phyloP scores from a whole-genome alignment of 2,888 invertebrate species.

The Nyleta sp. region DNA sequence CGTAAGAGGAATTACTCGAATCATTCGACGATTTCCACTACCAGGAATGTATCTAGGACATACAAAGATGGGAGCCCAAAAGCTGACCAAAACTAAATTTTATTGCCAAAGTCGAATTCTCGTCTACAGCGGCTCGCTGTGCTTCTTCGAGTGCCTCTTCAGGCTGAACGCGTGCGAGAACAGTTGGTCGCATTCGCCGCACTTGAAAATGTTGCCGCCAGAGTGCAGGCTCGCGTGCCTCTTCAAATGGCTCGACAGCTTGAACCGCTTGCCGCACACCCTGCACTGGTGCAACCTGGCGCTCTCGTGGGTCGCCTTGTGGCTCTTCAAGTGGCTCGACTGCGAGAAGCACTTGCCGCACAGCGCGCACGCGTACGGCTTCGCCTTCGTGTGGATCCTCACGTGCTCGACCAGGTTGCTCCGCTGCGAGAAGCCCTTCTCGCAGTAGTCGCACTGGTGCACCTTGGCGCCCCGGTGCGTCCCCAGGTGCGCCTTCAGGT shows the following conservation, averaged over 20 bases:
- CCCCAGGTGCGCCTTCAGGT: constrained; percentile 78
- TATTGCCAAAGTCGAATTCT: no score
- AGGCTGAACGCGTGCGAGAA: constrained; percentile 83
- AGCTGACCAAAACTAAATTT: no score
- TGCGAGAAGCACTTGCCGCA: constrained; percentile 79
- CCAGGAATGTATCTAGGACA: no score
- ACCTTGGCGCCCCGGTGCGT: constrained; percentile 75
- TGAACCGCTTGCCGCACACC: constrained; percentile 79
- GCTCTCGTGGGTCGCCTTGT: constrained; percentile 75
- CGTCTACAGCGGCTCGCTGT: no score
- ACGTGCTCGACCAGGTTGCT: constrained; percentile 79
- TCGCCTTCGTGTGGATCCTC: constrained; percentile 78
- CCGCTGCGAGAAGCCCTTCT: constrained; percentile 76
- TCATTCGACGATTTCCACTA: no score
- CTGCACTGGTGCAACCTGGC: constrained; percentile 77
- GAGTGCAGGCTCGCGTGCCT: constrained; percentile 78
- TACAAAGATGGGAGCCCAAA: no score
- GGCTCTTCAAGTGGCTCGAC: constrained; percentile 80
- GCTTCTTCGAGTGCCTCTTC: constrained; percentile 83
- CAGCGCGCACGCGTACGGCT: constrained; percentile 77
- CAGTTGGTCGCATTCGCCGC: constrained; percentile 82
- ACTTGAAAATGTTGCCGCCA: constrained; percentile 78
- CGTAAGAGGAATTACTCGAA: no score
- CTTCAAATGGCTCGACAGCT: constrained; percentile 78
- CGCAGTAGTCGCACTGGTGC: constrained; percentile 79